These are phyloP conservation scores for Xerus rutilus DNA, from an alignment of 2,797 vertebrate species.

Conservation along the genomic window DNA sequence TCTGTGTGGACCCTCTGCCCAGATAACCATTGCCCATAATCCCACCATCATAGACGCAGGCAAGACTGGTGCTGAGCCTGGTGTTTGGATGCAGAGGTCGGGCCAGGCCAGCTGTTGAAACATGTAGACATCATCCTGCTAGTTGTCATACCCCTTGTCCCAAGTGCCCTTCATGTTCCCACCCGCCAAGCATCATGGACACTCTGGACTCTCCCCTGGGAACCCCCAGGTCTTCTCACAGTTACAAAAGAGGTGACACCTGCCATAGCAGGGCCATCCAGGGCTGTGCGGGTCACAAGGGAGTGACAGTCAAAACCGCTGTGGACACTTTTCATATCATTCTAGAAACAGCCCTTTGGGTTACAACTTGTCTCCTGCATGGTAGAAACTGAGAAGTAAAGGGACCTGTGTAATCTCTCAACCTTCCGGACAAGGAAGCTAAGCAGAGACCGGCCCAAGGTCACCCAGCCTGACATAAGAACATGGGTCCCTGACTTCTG, in stretches of 20 bases:
- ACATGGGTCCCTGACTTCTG: neutral
- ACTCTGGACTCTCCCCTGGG: neutral
- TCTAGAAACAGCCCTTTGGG: neutral
- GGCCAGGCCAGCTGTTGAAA: neutral
- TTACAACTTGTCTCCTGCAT: neutral
- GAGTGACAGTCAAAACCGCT: neutral
- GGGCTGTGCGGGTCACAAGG: neutral
- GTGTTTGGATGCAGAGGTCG: neutral
- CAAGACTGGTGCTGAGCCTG: neutral
- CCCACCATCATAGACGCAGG: neutral
- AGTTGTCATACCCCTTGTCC: neutral
- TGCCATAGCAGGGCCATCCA: neutral
- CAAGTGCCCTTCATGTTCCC: neutral
- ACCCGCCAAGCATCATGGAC: neutral
- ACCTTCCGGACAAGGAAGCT: conserved; percentile 6
- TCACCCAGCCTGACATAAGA: neutral
- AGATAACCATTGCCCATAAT: neutral
- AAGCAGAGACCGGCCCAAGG: neutral
- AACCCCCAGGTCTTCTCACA: neutral
- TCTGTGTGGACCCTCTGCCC: neutral
- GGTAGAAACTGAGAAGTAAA: conserved; percentile 4
- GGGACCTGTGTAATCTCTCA: neutral
- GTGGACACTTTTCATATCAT: neutral
- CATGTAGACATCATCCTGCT: neutral
- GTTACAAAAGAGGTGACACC: neutral